Conservation (phyloP, 1,140 invertebrate species). For the Metopolophium dirhodum region DNA sequence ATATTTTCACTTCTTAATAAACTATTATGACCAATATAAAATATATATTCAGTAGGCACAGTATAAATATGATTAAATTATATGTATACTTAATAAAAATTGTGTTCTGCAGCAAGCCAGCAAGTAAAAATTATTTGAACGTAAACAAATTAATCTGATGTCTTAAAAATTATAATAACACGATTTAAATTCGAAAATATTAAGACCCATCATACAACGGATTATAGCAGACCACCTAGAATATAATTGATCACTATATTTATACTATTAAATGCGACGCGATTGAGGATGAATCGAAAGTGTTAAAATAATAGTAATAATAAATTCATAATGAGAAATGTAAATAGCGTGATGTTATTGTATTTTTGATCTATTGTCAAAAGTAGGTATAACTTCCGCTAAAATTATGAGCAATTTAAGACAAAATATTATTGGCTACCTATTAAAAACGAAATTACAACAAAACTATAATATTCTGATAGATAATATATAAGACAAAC, state of each 20-base stretch:
- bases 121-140: not conserved
- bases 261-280: not conserved
- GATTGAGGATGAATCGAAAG: not conserved
- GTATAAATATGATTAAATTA: not conserved
- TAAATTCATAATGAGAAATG: not conserved
- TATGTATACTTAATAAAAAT: not conserved
- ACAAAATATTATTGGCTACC: no score
- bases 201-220: not conserved
- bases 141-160: not conserved
- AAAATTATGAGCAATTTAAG: not conserved
- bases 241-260: not conserved
- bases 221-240: slow-evolving; percentile 23
- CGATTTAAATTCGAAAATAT: slow-evolving; percentile 21
- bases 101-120: not conserved
- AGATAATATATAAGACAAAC: no score
- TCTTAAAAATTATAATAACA: not conserved
- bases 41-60: not conserved
- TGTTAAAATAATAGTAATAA: not conserved
- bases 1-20: not conserved
- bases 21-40: not conserved
- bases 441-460: no score
- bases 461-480: no score
- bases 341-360: not conserved
- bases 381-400: not conserved
- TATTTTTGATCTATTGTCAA: not conserved